Evolutionary conservation across 2,113 vertebrate genomes (phyloP).

Genomic region (Notiomystis cincta): DNA sequence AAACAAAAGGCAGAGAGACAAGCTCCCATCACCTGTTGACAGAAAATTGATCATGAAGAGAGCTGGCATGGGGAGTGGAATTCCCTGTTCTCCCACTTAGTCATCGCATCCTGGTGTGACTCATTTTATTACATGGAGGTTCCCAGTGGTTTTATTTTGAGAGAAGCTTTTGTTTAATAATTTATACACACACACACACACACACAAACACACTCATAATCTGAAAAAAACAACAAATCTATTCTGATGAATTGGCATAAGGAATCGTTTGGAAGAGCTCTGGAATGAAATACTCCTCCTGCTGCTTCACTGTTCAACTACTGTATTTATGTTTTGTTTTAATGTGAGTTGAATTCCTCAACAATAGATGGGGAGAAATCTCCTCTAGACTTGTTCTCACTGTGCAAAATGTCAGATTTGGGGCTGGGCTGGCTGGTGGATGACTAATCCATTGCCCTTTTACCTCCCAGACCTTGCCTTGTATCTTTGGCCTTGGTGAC

Average conservation of each 20-base stretch:
- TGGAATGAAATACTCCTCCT: neutral
- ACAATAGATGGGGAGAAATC: conserved; percentile 20
- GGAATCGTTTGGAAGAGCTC: neutral
- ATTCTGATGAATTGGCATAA: conserved; percentile 26
- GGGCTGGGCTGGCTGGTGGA: conserved; percentile 51
- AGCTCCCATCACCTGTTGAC: conserved; percentile 79
- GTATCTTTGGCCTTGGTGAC: conserved; percentile 71
- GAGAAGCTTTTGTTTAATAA: conserved; percentile 74
- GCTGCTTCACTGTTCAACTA: conserved; percentile 9
- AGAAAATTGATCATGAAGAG: conserved; percentile 78
- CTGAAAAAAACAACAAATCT: conserved; percentile 39
- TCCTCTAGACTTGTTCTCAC: conserved; percentile 41
- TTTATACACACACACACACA: conserved; percentile 62
- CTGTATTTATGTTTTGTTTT: conserved; percentile 8
- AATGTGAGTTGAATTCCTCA: neutral
- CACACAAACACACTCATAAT: conserved; percentile 33
- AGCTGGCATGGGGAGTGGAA: conserved; percentile 80
- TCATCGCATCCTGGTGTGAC: conserved; percentile 84
- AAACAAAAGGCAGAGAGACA: conserved; percentile 67
- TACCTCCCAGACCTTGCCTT: conserved; percentile 63
- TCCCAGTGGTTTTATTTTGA: conserved; percentile 82
- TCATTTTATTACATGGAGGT: conserved; percentile 83
- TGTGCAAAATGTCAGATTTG: conserved; percentile 67
- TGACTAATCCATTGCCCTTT: conserved; percentile 69
- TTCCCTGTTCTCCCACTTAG: conserved; percentile 87